Evolutionary conservation across 2,113 vertebrate species (phyloP).

Genomic region (Typhlomys cinereus): DNA sequence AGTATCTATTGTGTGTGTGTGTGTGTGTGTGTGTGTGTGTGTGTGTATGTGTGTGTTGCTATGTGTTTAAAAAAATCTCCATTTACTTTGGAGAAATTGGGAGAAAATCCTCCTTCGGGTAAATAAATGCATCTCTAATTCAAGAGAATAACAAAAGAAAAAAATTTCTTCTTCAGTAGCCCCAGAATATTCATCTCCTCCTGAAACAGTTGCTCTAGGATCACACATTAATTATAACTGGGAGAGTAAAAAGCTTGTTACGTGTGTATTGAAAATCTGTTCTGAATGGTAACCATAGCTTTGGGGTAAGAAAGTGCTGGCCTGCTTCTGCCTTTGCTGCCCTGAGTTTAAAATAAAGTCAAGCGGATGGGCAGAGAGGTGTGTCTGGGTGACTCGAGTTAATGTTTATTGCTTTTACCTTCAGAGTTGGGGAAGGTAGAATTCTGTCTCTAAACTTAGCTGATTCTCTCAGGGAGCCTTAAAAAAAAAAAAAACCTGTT

Average conservation of each 20-base stretch:
- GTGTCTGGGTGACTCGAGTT: not conserved
- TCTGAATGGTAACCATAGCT: not conserved
- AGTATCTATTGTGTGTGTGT: no score
- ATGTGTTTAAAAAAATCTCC: not conserved
- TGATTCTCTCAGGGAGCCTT: not conserved
- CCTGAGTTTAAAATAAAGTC: not conserved
- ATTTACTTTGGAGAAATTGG: not conserved
- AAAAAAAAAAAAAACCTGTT: not conserved
- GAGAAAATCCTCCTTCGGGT: not conserved
- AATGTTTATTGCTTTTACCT: not conserved
- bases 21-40: no score
- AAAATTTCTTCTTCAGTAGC: not conserved
- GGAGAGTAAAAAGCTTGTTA: not conserved
- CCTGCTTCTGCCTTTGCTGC: accelerated
- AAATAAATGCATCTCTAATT: not conserved
- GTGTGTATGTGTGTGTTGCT: no score
- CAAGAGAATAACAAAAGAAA: not conserved
- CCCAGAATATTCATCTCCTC: not conserved
- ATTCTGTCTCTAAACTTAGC: not conserved
- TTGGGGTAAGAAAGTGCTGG: not conserved
- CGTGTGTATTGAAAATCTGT: not conserved
- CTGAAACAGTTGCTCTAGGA: not conserved
- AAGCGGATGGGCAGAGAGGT: not conserved
- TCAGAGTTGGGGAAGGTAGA: no score
- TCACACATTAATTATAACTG: not conserved